Evolutionary conservation across 1,140 invertebrate genomes (phyloP).

Genomic region (Colletes latitarsis): DNA sequence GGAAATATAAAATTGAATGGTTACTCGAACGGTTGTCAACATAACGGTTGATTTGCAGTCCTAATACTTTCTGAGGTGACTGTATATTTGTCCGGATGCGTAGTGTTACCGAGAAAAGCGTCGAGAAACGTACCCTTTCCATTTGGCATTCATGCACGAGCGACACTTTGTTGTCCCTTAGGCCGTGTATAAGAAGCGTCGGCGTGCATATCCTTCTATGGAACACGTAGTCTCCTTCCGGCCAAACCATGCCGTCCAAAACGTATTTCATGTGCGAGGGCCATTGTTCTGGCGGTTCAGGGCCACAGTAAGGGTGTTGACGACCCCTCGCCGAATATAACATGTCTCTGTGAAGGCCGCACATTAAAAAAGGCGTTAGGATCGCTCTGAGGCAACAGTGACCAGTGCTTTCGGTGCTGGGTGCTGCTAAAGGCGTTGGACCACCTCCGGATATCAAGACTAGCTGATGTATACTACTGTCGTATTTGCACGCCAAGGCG

Average conservation of each 20-base stretch:
- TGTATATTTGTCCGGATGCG: not conserved
- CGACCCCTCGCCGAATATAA: conserved; percentile 83
- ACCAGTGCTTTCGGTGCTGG: conserved; percentile 79
- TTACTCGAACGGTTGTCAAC: no score
- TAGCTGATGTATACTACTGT: conserved; percentile 84
- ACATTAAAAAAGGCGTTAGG: conserved; percentile 81
- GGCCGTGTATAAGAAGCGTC: conserved; percentile 87
- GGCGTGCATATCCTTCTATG: conserved; percentile 86
- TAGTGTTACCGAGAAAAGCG: not conserved
- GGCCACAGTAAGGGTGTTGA: conserved; percentile 82
- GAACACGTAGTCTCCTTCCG: conserved; percentile 86
- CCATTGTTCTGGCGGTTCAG: conserved; percentile 82
- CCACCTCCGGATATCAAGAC: conserved; percentile 88
- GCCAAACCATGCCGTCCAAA: conserved; percentile 86
- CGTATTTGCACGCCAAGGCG: conserved; percentile 84
- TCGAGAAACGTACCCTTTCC: conserved; percentile 83
- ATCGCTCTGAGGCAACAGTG: conserved; percentile 80
- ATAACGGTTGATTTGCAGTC: no score
- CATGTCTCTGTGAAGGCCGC: conserved; percentile 80
- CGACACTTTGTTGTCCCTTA: conserved; percentile 86
- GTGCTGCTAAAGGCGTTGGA: conserved; percentile 86
- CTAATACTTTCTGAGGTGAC: no score
- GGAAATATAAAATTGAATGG: no score
- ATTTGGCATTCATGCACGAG: conserved; percentile 89
- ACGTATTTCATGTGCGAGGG: conserved; percentile 82